Base-by-base conservation (phyloP, 2,797 vertebrate genomes). In the Sebastes oblongus region DNA sequence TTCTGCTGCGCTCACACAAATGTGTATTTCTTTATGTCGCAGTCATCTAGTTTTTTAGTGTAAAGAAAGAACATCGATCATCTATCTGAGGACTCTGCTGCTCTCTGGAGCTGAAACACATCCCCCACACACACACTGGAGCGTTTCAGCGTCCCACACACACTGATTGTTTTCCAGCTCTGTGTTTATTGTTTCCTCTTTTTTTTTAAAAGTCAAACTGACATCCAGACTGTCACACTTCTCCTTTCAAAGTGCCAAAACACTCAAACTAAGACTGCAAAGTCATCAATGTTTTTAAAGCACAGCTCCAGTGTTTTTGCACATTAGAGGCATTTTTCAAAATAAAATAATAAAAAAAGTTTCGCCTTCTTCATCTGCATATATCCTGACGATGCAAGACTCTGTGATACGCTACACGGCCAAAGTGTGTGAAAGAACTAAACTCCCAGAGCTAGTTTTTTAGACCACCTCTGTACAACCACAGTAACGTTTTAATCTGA, bases 1-100 rank as follows among this genome's bases (percentile, higher is more conserved):
- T 89, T 71, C 16, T 85, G 83, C 73, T 76, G 77, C 68, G 11
- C 3, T 81, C 71, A 86, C 81, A 88, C 30, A 68, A 75, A 81
- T 25, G 25, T 12, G 29, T 10, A 39, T 50, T 42, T 66, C 39
- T 50, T 72, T 27, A 4, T 29, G 27, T 25, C 13, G 10, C 32
- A 50, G 13, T 52, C 12, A 10, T 50, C 25, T 22, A 8, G 58
- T 13, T 50, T 46, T 11, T 36, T 16, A 39, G 2, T 22, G 27
- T 54, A 8, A 30, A 14, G 65, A 11, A 6, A n/a, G 22, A 13
- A 25, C 30, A 34, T 64, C 29, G 4, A 20, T 75, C 32, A 8
- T 65, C 61, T 3, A 0, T 42, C 52, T n/a, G 46, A 55, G 60
- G 72, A 62, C 29, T 1, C 13, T 42, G 39, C 13, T 16, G 39